Evolutionary conservation across 1,140 invertebrate species (phyloP), one percentile per base, ranked within the genome.

Genomic region (Mercenaria mercenaria): DNA sequence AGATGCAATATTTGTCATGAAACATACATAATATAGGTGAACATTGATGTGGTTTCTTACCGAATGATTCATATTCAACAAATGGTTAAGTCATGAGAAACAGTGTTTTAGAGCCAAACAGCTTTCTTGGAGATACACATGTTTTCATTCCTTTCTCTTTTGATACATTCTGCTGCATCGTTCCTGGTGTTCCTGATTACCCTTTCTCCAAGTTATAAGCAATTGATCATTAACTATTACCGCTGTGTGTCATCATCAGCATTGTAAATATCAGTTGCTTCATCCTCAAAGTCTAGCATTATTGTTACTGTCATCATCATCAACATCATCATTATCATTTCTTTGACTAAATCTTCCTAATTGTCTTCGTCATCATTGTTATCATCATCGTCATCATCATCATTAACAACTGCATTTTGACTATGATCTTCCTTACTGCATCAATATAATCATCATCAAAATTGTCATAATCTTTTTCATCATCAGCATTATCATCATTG

Each of bases 331-430:
- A 23, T 72, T 41, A 37, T 72, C 67, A 29, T 34, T 29, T 23
- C 18, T 10, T 72, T 3, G 18, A n/a, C n/a, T n/a, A n/a, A n/a
- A n/a, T n/a, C n/a, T n/a, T n/a, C n/a, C n/a, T n/a, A n/a, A n/a
- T 37, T 41, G 32, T 23, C 26, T 34, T 8, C 26, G 32, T 72
- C 26, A 72, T 6, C 26, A 72, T 13, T 29, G 23, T 10, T 41
- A 72, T 34, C 23, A 41, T 72, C 67, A 34, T 72, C 34, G 32
- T 72, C 67, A 72, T 72, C 67, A 72, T 72, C 67, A 72, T 37
- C 32, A n/a, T 37, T 4, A 41, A 23, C 67, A 41, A 13, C 67
- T 10, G 10, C 67, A 20, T 34, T 72, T 15, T 72, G 4, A n/a
- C 29, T 2, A 34, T 29, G 2, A 72, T 72, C 67, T 4, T n/a